Conservation (phyloP, 2,888 invertebrate genomes). For the Agrotis puta region DNA sequence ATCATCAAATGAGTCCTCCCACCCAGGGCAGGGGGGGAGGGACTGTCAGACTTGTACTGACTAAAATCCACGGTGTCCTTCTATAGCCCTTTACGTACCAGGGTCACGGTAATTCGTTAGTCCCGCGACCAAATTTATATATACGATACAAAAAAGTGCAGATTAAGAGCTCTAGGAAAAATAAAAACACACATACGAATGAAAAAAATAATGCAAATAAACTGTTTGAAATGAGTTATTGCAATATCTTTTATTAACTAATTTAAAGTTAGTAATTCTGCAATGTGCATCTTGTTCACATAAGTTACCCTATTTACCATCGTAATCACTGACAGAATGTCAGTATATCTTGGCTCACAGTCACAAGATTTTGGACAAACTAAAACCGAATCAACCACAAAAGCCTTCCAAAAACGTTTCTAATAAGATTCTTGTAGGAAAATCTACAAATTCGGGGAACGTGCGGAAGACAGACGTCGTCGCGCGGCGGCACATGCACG, state of each 20-base stretch:
- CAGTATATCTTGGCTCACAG: background rate
- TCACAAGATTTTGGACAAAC: background rate
- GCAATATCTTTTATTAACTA: background rate
- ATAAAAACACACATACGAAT: too few species aligned
- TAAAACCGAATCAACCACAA: background rate
- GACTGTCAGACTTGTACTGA: too few species aligned
- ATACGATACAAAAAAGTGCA: background rate
- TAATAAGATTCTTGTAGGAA: constrained; percentile 49
- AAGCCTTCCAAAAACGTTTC: constrained; percentile 18
- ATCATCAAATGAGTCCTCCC: too few species aligned
- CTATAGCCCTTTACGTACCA: too few species aligned
- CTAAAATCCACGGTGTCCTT: too few species aligned
- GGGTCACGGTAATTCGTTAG: too few species aligned
- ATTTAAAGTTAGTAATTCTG: too few species aligned
- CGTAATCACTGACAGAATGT: background rate
- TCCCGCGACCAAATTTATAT: too few species aligned
- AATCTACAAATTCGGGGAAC: constrained; percentile 60
- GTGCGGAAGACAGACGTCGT: constrained; percentile 58
- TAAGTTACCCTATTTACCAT: too few species aligned
- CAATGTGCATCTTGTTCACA: background rate
- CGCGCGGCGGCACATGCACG: constrained; percentile 54
- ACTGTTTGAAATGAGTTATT: background rate
- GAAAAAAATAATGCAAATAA: background rate
- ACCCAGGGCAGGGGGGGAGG: too few species aligned
- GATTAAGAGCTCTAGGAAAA: background rate